Base-by-base conservation (phyloP, 2,797 vertebrate species). In the Ceryle rudis region DNA sequence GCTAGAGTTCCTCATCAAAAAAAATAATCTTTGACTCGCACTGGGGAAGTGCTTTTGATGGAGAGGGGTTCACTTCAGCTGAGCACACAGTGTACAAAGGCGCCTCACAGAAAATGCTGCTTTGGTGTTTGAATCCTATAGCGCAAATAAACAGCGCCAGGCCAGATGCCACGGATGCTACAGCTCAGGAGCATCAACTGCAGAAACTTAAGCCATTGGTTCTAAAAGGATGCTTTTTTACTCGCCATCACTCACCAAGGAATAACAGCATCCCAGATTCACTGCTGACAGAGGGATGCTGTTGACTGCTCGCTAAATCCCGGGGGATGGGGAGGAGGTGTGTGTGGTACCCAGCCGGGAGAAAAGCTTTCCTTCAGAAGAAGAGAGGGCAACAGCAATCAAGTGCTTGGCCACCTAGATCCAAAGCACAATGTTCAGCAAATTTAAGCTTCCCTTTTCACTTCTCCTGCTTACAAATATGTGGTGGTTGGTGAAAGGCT, bases 1-100 rank as follows among this genome's bases (percentile, higher is more conserved):
- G 80, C 80, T 57, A 92, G 67, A 96, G n/a, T 42, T 95, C 75
- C 78, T 70, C 86, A 81, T 89, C n/a, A 86, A 86, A 91, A 89
- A 88, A 46, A n/a, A 17, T 33, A 79, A 67, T 93, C 58, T 93
- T 81, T 84, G 60, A 80, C 69, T 92, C 3, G 2, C 0, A 0
- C 67, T 79, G 70, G 31, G 78, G 78, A 47, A 77, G 54, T 5
- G 20, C 20, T 57, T 94, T 66, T 86, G 65, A 16, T 67, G 41
- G 62, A 93, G 64, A 70, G 42, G 25, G 26, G 25, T 2, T 88
- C 65, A 26, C 66, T 69, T 90, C 89, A 86, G 72, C 75, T 18
- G 41, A 75, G 62, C 3, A 1, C 49, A 10, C n/a, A 28, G 13
- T 0, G 0, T n/a, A 49, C 29, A 66, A 52, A 89, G 47, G 11